Evolutionary conservation across 2,113 vertebrate species (phyloP).

Genomic region (Cephalopholis sonnerati): DNA sequence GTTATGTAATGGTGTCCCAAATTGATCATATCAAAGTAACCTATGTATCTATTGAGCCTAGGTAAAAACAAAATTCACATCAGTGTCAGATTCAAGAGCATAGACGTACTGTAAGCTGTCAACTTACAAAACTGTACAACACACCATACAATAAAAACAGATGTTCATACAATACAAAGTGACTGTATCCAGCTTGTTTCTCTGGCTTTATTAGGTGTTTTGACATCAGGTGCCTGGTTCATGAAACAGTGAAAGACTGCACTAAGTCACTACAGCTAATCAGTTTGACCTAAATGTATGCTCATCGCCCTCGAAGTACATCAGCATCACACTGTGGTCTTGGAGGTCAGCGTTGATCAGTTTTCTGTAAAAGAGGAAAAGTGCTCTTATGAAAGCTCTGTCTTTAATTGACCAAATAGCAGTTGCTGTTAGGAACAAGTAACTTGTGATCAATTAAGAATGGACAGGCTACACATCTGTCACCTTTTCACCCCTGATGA

Average conservation of each 20-base stretch:
- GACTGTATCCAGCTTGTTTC: constrained; percentile 16
- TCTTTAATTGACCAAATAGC: too few relatives aligned
- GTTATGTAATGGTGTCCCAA: constrained; percentile 59
- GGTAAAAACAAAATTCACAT: constrained; percentile 38
- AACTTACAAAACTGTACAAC: constrained; percentile 59
- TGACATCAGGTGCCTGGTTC: neutral
- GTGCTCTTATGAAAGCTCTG: neutral
- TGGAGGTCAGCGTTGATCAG: constrained; percentile 34
- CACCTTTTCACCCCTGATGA: too few relatives aligned
- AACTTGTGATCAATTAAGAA: too few relatives aligned
- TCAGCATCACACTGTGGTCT: neutral
- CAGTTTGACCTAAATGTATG: neutral
- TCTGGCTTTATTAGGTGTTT: constrained; percentile 26
- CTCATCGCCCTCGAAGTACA: neutral
- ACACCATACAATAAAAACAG: constrained; percentile 74
- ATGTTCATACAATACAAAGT: constrained; percentile 60
- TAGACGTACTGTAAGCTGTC: constrained; percentile 62
- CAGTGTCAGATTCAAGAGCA: constrained; percentile 52
- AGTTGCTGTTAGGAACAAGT: too few relatives aligned
- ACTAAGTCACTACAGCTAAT: neutral
- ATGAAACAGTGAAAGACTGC: neutral
- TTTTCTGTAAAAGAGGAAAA: constrained; percentile 67
- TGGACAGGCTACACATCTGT: too few relatives aligned
- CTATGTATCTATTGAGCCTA: constrained; percentile 55
- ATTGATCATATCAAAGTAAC: constrained; percentile 59